Evolutionary conservation across 2,113 vertebrate species (phyloP).

Genomic region (Penelope pileata): DNA sequence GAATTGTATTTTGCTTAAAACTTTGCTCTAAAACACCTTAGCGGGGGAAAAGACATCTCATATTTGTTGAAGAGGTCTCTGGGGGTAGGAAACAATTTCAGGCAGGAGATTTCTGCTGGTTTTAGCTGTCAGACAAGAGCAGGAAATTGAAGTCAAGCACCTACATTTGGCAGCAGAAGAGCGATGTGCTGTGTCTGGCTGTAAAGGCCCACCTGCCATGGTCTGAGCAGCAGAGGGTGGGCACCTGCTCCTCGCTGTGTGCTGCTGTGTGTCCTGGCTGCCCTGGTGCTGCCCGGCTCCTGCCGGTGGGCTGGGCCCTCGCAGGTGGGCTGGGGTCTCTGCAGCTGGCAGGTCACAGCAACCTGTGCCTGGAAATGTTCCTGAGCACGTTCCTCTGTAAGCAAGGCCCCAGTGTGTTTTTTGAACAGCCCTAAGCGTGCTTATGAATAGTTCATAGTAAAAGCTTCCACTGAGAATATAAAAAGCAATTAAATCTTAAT

Average conservation of each 20-base stretch:
- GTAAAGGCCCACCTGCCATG: background rate
- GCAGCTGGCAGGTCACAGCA: accelerated
- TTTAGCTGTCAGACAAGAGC: background rate
- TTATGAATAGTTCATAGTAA: constrained; percentile 68
- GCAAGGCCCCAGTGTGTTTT: background rate
- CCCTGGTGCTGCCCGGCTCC: background rate
- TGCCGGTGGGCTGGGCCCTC: background rate
- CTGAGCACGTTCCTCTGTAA: background rate
- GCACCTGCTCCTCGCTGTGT: background rate
- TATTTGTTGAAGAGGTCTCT: background rate
- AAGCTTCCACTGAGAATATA: constrained; percentile 20
- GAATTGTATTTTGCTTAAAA: background rate
- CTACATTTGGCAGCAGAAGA: background rate
- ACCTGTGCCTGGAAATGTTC: background rate
- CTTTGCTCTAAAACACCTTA: background rate
- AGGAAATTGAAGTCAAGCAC: background rate
- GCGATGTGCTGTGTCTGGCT: background rate
- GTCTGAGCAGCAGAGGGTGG: no score
- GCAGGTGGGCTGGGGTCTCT: background rate
- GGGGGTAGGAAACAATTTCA: background rate
- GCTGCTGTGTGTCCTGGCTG: background rate
- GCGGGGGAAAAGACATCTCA: accelerated
- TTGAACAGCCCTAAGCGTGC: background rate
- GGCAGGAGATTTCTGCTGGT: background rate
- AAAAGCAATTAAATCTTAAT: constrained; percentile 64